Percentiles rank a stretch among this genome's conserved stretches.
Evolutionary conservation across 2,797 vertebrate genomes (phyloP).

Genomic region (Onychomys leucogaster): DNA sequence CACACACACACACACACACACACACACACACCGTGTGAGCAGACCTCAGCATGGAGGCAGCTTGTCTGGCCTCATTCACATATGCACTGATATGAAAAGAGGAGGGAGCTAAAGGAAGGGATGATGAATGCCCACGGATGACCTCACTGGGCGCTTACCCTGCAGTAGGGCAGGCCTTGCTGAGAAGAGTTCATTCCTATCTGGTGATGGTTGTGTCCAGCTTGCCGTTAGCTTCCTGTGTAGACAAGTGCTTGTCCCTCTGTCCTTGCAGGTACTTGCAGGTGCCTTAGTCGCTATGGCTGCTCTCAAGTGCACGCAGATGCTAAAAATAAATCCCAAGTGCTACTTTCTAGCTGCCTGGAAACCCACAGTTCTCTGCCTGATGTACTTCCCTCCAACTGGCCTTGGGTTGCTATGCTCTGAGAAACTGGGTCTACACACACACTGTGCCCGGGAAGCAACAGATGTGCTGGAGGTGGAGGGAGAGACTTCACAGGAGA

Average conservation of each 20-base stretch:
- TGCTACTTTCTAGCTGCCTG: slow-evolving; percentile 67
- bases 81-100: rapidly evolving
- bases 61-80: neutral
- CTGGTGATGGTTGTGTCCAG: neutral
- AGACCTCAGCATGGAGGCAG: neutral
- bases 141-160: neutral
- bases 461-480: slow-evolving; percentile 59
- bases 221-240: rapidly evolving
- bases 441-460: slow-evolving; percentile 37
- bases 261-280: neutral
- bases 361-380: slow-evolving; percentile 53
- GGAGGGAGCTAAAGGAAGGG: no score
- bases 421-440: slow-evolving; percentile 51
- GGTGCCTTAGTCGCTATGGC: slow-evolving; percentile 12
- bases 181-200: neutral
- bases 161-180: neutral
- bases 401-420: slow-evolving; percentile 21
- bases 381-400: slow-evolving; percentile 42
- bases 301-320: neutral
- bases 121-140: neutral
- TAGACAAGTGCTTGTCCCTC: neutral
- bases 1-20: neutral
- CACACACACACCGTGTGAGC: neutral
- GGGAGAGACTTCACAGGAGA: neutral
- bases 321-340: slow-evolving; percentile 74